These are phyloP conservation scores for Galbula dea DNA, from an alignment of 2,113 vertebrate species.

Conservation along the genomic window DNA sequence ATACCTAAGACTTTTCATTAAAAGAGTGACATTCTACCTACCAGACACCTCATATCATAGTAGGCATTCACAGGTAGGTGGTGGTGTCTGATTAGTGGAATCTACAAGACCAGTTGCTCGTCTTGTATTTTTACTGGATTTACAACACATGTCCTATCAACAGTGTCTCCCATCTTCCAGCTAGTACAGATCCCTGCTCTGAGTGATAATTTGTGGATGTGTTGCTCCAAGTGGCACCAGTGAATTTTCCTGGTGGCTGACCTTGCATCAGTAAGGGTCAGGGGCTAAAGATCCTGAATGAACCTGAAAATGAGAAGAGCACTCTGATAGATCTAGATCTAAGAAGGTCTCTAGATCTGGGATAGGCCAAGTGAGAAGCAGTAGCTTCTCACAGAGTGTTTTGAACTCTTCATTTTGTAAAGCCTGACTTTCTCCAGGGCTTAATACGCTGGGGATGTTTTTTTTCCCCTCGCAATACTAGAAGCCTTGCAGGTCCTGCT, in stretches of 20 bases:
- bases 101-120: background rate
- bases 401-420: background rate
- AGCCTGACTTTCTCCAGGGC: background rate
- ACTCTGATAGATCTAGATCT: background rate
- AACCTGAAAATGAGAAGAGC: background rate
- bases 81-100: background rate
- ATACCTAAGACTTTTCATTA: background rate
- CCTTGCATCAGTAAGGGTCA: background rate
- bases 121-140: background rate
- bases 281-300: background rate
- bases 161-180: background rate
- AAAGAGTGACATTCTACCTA: background rate
- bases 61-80: background rate
- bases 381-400: background rate
- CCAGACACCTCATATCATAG: background rate
- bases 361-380: background rate
- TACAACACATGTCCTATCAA: rapidly evolving
- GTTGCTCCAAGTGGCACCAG: background rate
- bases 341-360: background rate
- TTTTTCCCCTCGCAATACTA: background rate
- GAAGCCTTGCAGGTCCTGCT: background rate
- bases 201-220: background rate
- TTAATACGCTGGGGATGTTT: rapidly evolving
- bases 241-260: background rate
- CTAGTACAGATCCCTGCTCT: background rate